phyloP scores from a whole-genome alignment of 37 sponge, comb jelly and placozoan species.

The Theonella swinhoei region DNA sequence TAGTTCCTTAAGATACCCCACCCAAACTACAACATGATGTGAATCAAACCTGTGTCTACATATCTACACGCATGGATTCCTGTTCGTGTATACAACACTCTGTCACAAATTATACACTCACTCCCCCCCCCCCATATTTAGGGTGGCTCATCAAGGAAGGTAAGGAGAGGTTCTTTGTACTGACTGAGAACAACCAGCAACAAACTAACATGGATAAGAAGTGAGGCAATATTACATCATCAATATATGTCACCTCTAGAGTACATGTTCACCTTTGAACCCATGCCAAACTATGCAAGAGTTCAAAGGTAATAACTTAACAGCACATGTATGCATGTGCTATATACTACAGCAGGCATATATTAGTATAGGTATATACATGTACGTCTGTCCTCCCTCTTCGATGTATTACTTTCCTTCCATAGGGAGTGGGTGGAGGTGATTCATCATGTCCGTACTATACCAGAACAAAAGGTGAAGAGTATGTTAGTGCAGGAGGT shows the following conservation, averaged over 20 bases:
- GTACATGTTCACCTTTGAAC: too few relatives aligned
- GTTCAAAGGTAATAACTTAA: not conserved
- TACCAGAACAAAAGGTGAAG: conserved; percentile 82
- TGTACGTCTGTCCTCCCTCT: too few relatives aligned
- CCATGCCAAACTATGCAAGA: too few relatives aligned
- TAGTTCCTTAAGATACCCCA: too few relatives aligned
- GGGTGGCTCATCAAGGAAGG: conserved; percentile 91
- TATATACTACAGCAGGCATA: not conserved
- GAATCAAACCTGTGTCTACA: too few relatives aligned
- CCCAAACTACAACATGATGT: too few relatives aligned
- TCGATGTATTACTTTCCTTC: not conserved
- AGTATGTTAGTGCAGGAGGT: conserved; percentile 75
- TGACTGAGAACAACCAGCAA: conserved; percentile 42
- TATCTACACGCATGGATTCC: too few relatives aligned
- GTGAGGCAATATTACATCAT: conserved; percentile 5
- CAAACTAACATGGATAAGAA: conserved; percentile 56
- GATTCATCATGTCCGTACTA: conserved; percentile 62
- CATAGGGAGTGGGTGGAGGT: conserved; percentile 88
- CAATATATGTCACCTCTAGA: not conserved
- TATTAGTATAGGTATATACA: too few relatives aligned
- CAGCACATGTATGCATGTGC: not conserved
- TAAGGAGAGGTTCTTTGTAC: conserved; percentile 76
- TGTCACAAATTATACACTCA: too few relatives aligned
- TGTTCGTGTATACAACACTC: too few relatives aligned
- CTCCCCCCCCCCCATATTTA: too few relatives aligned